Base-by-base conservation (phyloP, 2,113 vertebrate genomes). In the Podarcis cretensis region DNA sequence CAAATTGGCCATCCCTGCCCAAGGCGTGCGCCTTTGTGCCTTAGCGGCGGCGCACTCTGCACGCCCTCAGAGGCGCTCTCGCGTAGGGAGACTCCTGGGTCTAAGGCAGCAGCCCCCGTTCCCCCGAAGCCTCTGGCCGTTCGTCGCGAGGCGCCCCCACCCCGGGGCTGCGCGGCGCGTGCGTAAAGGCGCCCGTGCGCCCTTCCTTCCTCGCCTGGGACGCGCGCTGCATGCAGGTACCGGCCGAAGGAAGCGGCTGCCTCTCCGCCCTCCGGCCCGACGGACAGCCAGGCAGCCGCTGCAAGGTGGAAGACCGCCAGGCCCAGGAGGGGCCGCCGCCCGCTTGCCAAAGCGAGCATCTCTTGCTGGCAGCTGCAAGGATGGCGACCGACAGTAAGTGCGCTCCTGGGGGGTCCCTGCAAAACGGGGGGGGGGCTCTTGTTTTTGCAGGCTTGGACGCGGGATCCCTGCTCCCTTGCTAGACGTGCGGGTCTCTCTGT, bases 351-450 rank as follows among this genome's bases (percentile, higher is more conserved):
- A 71, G 68, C 68, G 59, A 63, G 59, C 59, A 63, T 8, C 59
- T 63, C 59, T 63, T 63, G 13, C 59, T 63, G 1, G 35, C 74
- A 30, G 83, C 63, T 57, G 89, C 68, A 37, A n/a, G 93, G 96
- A 98, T 98, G 98, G 96, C 96, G 90, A 95, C 97, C 10, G 97
- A 98, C 95, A 97, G 98, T 98, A 96, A 98, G 98, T 98, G 95
- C 32, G 32, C 16, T 54, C 35, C 40, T 32, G 21, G 48, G 48
- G 48, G 48, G 48, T 54, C 48, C 48, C 48, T 54, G 48, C 48
- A 54, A 48, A 54, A 54, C 48, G 2, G 48, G 43, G 43, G 43
- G 43, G 43, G 8, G 43, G 12, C 59, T 63, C 59, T 63, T 63
- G 48, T 63, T 63, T 20, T 63, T 20, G 59, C 59, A 20, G 59